A percentile compares a stretch with the other conserved stretches of the same genome.
These are phyloP conservation scores for Mellilla xanthometata DNA, from an alignment of 2,888 invertebrate genomes.

Conservation along the genomic window DNA sequence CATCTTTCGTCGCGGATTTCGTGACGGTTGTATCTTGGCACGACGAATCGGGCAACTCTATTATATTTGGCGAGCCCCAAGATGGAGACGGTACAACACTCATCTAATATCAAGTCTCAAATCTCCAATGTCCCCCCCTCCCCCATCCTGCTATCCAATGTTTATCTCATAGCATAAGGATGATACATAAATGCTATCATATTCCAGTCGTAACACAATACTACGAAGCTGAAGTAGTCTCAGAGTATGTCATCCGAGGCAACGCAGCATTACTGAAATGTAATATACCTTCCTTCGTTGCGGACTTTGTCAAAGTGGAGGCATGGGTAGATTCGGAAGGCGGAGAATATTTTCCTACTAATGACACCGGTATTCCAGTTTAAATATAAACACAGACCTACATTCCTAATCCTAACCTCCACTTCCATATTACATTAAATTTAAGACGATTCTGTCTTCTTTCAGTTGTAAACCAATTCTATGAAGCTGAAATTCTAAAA, in stretches of 20 bases:
- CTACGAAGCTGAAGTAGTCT: conserved; percentile 94
- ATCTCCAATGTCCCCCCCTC: conserved; percentile 4
- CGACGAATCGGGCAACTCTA: conserved; percentile 87
- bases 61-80: conserved; percentile 55
- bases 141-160: conserved; percentile 25
- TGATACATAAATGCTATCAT: conserved; percentile 15
- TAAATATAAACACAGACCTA: conserved; percentile 28
- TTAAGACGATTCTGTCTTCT: conserved; percentile 31
- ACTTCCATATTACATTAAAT: conserved; percentile 12
- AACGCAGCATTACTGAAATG: conserved; percentile 94
- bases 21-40: conserved; percentile 94
- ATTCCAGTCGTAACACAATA: conserved; percentile 93
- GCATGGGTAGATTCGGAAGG: conserved; percentile 88
- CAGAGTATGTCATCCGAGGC: conserved; percentile 94
- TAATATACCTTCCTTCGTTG: conserved; percentile 94
- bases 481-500: conserved; percentile 93
- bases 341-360: conserved; percentile 86
- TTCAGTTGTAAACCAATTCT: conserved; percentile 91
- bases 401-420: conserved; percentile 26
- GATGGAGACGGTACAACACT: conserved; percentile 60
- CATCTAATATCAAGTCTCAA: conserved; percentile 15
- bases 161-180: background rate
- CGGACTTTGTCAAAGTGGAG: conserved; percentile 95
- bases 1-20: conserved; percentile 96
- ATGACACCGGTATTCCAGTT: conserved; percentile 86